Conservation (phyloP, 2,888 invertebrate species). For the Aricia artaxerxes region DNA sequence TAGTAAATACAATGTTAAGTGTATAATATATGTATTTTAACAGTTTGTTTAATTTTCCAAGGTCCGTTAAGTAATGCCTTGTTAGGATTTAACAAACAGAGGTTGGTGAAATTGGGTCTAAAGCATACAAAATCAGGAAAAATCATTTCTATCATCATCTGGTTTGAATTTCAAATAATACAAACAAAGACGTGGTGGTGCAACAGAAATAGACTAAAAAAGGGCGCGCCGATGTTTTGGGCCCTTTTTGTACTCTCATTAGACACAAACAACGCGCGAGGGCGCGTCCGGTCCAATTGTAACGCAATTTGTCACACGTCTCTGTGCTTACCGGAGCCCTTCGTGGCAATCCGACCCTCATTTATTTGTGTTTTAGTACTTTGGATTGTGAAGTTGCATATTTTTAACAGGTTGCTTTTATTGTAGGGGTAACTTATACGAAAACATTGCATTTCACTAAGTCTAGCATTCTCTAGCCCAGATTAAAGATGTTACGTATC, state of each 20-base stretch:
- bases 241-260: conserved; percentile 33
- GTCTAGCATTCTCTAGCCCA: too few species aligned
- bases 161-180: not conserved
- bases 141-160: not conserved
- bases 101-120: too few species aligned
- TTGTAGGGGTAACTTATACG: not conserved
- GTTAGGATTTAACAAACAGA: too few species aligned
- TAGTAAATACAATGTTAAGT: too few species aligned
- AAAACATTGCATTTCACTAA: too few species aligned
- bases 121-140: not conserved
- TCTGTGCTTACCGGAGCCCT: conserved; percentile 41
- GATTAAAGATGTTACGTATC: too few species aligned
- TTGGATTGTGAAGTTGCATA: not conserved
- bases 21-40: too few species aligned
- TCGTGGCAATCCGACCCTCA: conserved; percentile 35
- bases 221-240: conserved; percentile 9
- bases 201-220: conserved; percentile 8
- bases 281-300: conserved; percentile 55
- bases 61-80: too few species aligned
- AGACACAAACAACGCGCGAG: conserved; percentile 33
- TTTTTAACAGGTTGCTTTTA: not conserved
- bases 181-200: not conserved
- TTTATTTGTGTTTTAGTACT: conserved; percentile 28
- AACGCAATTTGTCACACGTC: conserved; percentile 63
- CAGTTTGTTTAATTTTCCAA: too few species aligned